These are phyloP conservation scores for Scaptomyza graminum DNA, from an alignment of 1,140 invertebrate species.

Conservation along the genomic window DNA sequence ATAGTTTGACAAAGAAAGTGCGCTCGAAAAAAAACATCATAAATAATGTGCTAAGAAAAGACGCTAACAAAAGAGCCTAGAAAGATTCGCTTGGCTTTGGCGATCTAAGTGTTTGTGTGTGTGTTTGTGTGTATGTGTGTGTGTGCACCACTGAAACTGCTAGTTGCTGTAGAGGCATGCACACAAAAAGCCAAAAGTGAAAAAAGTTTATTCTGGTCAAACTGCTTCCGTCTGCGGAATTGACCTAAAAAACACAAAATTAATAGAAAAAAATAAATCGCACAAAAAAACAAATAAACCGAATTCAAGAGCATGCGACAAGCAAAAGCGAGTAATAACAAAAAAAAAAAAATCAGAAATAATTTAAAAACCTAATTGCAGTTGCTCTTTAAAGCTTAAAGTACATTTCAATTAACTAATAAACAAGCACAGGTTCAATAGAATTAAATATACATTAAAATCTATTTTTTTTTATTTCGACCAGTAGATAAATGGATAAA, in stretches of 20 bases:
- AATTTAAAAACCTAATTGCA: constrained; percentile 6
- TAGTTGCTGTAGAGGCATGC: constrained; percentile 14
- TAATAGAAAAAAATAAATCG: constrained; percentile 60
- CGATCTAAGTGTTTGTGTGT: constrained; percentile 15
- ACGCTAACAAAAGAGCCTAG: constrained; percentile 60
- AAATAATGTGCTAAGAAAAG: constrained; percentile 79
- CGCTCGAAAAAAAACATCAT: constrained; percentile 61
- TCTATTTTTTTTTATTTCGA: too few relatives aligned
- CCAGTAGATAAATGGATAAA: too few relatives aligned
- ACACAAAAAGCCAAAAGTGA: constrained; percentile 55
- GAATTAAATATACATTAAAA: too few relatives aligned
- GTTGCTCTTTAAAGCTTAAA: constrained; percentile 20
- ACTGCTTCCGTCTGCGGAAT: constrained; percentile 70
- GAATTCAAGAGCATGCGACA: constrained; percentile 25
- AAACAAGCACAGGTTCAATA: too few relatives aligned
- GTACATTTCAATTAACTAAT: too few relatives aligned
- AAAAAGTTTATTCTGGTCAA: constrained; percentile 78
- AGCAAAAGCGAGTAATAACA: constrained; percentile 34
- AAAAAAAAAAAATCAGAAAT: constrained; percentile 46
- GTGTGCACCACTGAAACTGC: constrained; percentile 25
- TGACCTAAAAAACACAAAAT: constrained; percentile 75
- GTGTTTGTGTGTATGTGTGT: constrained; percentile 16
- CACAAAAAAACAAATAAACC: constrained; percentile 36
- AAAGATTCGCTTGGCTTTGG: constrained; percentile 46
- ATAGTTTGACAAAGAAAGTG: constrained; percentile 71